Evolutionary conservation across 2,113 vertebrate species (phyloP).

Genomic region (Patagioenas fasciata): DNA sequence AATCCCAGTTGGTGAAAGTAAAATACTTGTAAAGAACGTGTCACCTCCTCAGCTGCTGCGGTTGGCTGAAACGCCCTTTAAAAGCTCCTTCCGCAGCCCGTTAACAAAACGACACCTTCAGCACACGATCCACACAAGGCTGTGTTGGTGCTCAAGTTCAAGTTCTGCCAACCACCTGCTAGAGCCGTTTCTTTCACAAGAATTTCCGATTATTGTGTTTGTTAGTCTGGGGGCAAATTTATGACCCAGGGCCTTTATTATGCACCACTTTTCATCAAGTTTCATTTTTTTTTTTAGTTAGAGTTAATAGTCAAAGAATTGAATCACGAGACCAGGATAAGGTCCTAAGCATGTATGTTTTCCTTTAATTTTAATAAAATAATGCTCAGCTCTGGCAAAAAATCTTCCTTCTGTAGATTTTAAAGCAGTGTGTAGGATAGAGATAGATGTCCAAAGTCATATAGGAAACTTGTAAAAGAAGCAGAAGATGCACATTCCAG

Average conservation of each 20-base stretch:
- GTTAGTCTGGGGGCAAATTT: neutral
- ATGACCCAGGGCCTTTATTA: neutral
- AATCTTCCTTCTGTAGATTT: neutral
- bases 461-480: neutral
- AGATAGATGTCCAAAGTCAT: neutral
- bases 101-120: neutral
- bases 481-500: neutral
- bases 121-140: neutral
- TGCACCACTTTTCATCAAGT: neutral
- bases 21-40: conserved; percentile 22
- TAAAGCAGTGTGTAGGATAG: neutral
- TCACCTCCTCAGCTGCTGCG: conserved; percentile 3
- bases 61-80: neutral
- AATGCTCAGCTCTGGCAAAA: neutral
- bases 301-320: neutral
- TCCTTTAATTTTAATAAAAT: neutral
- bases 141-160: neutral
- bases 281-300: neutral
- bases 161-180: neutral
- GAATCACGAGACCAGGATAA: neutral
- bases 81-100: neutral
- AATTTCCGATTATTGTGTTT: neutral
- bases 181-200: neutral
- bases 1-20: conserved; percentile 7
- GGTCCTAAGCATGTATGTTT: neutral